Conservation (phyloP, 2,888 invertebrate genomes). For the Linnaemya vulpina region DNA sequence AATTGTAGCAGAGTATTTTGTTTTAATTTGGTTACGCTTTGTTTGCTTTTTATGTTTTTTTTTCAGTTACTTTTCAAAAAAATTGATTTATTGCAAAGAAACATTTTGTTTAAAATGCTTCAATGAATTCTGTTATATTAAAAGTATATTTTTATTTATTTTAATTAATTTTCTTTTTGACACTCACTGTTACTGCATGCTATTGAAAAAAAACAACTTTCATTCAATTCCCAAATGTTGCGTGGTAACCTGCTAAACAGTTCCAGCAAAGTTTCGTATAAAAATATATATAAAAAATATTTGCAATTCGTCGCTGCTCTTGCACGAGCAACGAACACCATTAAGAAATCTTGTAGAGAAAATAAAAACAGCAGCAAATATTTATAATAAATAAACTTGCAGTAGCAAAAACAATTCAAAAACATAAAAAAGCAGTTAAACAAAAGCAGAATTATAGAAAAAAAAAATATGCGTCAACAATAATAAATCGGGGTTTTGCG, state of each 20-base stretch:
- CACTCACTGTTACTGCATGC: constrained; percentile 18
- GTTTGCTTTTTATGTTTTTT: constrained; percentile 66
- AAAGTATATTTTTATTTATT: background rate
- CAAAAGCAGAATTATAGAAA: constrained; percentile 64
- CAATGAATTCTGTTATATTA: constrained; percentile 28
- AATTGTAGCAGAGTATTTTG: constrained; percentile 41
- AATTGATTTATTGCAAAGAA: constrained; percentile 41
- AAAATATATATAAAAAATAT: constrained; percentile 12
- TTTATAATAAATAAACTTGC: constrained; percentile 62
- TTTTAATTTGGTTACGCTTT: constrained; percentile 64
- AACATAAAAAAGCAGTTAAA: constrained; percentile 59
- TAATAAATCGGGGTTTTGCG: constrained; percentile 63
- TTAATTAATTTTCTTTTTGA: constrained; percentile 31
- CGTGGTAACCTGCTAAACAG: constrained; percentile 56
- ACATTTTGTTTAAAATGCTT: constrained; percentile 33
- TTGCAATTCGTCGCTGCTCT: constrained; percentile 43
- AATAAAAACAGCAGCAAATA: constrained; percentile 14
- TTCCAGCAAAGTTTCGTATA: constrained; percentile 34
- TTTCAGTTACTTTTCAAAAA: background rate
- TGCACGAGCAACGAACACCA: constrained; percentile 10
- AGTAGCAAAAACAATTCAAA: constrained; percentile 74
- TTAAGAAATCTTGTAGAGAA: background rate
- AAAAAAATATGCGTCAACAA: constrained; percentile 58
- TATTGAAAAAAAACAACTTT: constrained; percentile 26
- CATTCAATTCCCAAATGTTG: constrained; percentile 51